Evolutionary conservation across 2,113 vertebrate species (phyloP).

Genomic region (Phoenicopterus ruber): DNA sequence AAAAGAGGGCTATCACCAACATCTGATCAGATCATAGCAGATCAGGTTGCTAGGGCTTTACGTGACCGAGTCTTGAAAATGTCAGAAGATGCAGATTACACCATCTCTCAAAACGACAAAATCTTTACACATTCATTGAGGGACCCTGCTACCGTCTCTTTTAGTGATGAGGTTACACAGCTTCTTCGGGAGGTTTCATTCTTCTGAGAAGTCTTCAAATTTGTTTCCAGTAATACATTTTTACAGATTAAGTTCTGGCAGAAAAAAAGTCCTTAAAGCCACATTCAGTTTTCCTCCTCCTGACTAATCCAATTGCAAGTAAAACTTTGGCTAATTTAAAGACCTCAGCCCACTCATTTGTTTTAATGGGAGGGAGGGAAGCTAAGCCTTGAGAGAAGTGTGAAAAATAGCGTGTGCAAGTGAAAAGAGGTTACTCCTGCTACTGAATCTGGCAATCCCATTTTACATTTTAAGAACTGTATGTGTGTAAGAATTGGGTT

Average conservation of each 20-base stretch:
- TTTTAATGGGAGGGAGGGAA: background rate
- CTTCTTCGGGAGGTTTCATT: background rate
- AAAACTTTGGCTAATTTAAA: background rate
- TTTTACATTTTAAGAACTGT: background rate
- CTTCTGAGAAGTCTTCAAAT: background rate
- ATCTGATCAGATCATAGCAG: background rate
- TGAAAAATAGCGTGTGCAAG: background rate
- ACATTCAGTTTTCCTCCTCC: background rate
- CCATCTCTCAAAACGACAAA: background rate
- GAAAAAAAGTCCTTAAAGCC: background rate
- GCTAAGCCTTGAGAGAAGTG: background rate
- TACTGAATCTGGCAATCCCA: background rate
- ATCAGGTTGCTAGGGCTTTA: background rate
- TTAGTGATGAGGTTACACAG: background rate
- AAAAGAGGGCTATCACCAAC: background rate
- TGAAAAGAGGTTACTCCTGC: background rate
- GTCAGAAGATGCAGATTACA: background rate
- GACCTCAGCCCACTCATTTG: background rate
- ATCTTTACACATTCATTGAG: background rate
- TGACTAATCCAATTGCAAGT: background rate
- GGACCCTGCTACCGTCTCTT: background rate
- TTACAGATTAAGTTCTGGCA: background rate
- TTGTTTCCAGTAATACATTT: background rate
- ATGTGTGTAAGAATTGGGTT: background rate
- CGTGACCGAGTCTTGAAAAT: background rate